Evolutionary conservation across 2,113 vertebrate species (phyloP).

Genomic region (Speoplatyrhinus poulsoni): DNA sequence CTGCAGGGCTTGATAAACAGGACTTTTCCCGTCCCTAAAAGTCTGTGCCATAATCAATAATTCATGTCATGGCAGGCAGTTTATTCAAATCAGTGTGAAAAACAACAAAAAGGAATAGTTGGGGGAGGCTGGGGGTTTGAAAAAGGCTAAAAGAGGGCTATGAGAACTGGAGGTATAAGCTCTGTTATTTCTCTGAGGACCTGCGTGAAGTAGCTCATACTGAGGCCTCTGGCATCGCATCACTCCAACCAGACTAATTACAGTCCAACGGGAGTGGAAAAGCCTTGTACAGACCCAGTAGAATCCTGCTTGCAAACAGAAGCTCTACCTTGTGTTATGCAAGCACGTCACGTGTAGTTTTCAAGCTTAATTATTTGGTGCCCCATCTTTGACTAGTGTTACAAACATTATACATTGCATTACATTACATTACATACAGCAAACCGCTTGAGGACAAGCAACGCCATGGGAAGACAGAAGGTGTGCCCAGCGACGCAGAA

Average conservation of each 20-base stretch:
- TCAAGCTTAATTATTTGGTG: slow-evolving; percentile 32
- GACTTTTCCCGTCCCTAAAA: slow-evolving; percentile 50
- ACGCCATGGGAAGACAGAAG: neutral
- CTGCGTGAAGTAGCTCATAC: slow-evolving; percentile 65
- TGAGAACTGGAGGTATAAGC: slow-evolving; percentile 50
- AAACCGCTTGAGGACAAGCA: slow-evolving; percentile 12
- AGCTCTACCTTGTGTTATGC: slow-evolving; percentile 47
- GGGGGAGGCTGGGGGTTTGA: neutral
- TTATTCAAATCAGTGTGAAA: slow-evolving; percentile 64
- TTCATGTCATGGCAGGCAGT: slow-evolving; percentile 66
- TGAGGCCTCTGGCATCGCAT: slow-evolving; percentile 73
- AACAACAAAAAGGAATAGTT: neutral
- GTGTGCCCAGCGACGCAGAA: neutral
- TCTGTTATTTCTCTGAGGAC: slow-evolving; percentile 71
- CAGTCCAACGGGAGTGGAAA: slow-evolving; percentile 67
- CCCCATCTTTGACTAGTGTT: slow-evolving; percentile 13
- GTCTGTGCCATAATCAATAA: slow-evolving; percentile 68
- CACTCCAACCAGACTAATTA: slow-evolving; percentile 75
- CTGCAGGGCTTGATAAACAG: slow-evolving; percentile 55
- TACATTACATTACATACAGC: neutral
- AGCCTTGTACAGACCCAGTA: slow-evolving; percentile 60
- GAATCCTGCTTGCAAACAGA: slow-evolving; percentile 62
- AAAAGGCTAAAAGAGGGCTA: slow-evolving; percentile 7
- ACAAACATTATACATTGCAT: slow-evolving; percentile 8
- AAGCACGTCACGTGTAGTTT: slow-evolving; percentile 53